Evolutionary conservation across 1,140 invertebrate genomes (phyloP).

Genomic region (Zaprionus kolodkinae): DNA sequence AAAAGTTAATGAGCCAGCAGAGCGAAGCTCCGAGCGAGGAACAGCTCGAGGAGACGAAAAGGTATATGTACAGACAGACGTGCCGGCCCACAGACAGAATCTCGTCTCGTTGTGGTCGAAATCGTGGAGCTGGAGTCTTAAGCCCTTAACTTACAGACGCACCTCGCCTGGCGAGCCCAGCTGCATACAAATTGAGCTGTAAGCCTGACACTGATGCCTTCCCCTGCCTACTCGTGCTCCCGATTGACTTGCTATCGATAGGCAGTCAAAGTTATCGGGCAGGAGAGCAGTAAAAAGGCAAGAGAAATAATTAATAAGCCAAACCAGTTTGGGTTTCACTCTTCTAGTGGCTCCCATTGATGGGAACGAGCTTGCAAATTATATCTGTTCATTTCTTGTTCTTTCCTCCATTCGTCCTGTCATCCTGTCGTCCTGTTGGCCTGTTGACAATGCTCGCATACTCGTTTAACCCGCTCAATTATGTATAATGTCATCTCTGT

Average conservation of each 20-base stretch:
- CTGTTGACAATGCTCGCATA: constrained; percentile 77
- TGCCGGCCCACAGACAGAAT: background rate
- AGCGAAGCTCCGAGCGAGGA: background rate
- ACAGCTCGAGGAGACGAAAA: background rate
- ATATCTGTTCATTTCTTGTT: constrained; percentile 7
- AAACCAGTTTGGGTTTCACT: constrained; percentile 63
- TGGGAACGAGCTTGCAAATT: constrained; percentile 3
- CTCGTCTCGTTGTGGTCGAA: constrained; percentile 28
- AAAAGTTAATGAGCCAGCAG: constrained; percentile 64
- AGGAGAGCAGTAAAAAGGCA: background rate
- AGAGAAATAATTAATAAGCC: constrained; percentile 71
- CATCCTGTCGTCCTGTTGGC: constrained; percentile 28
- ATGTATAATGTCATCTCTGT: constrained; percentile 72
- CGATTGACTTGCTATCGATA: constrained; percentile 55
- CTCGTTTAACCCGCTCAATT: constrained; percentile 79
- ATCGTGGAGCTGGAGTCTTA: constrained; percentile 14
- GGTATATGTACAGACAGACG: constrained; percentile 1
- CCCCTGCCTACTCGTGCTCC: constrained; percentile 1
- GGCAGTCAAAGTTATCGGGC: constrained; percentile 60
- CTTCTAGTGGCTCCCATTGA: constrained; percentile 1
- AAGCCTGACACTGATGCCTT: constrained; percentile 62
- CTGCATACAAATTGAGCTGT: constrained; percentile 80
- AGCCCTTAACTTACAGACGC: constrained; percentile 58
- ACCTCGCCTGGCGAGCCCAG: constrained; percentile 58
- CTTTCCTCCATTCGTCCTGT: background rate